phyloP scores from a whole-genome alignment of 2,797 vertebrate species.

The Alca torda region DNA sequence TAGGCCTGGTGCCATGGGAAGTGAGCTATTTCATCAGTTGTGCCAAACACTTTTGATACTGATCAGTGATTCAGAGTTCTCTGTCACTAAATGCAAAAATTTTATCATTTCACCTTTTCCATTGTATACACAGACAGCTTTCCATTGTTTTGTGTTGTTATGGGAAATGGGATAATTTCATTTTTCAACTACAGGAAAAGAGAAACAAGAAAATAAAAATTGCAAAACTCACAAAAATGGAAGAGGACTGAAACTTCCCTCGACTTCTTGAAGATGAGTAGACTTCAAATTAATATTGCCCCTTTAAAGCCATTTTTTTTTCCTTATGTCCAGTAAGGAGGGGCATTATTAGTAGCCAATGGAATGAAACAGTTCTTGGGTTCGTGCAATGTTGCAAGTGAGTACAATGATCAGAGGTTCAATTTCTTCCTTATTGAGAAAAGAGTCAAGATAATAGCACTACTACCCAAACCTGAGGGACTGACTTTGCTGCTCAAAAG shows the following conservation, averaged over 20 bases:
- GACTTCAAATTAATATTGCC: neutral
- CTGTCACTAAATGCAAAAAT: neutral
- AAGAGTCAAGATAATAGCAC: conserved; percentile 1
- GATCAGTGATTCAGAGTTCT: neutral
- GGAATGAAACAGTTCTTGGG: neutral
- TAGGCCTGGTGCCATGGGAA: neutral
- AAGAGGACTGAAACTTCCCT: neutral
- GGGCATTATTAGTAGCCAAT: neutral
- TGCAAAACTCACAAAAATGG: neutral
- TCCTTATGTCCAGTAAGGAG: neutral
- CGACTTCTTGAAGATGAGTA: neutral
- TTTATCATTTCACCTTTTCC: neutral
- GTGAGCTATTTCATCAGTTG: neutral
- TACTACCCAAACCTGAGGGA: neutral
- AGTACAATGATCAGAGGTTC: neutral
- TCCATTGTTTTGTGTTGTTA: neutral
- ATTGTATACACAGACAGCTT: neutral
- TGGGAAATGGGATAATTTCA: neutral
- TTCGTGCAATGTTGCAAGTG: neutral
- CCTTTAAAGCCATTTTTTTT: neutral
- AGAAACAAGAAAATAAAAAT: neutral
- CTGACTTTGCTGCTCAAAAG: neutral
- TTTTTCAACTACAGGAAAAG: neutral
- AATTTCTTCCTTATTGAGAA: neutral
- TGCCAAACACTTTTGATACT: neutral